Evolutionary conservation across 1,140 invertebrate species (phyloP), one percentile per base, ranked within the genome.

Genomic region (Panagrolaimus sp.): DNA sequence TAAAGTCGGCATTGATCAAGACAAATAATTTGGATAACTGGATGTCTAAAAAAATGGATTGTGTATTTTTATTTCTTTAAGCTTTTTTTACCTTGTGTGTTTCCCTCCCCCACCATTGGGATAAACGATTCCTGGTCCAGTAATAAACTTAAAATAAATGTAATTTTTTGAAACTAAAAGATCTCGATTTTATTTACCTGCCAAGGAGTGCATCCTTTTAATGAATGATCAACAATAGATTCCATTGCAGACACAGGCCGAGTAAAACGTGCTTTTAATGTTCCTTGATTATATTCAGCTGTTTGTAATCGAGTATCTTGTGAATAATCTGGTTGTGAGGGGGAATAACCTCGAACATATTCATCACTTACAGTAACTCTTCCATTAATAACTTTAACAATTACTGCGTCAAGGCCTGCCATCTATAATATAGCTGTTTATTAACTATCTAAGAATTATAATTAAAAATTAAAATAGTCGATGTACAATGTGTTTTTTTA

Each of bases 341-440:
- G 51, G 9, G 14, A 2, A 27, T 25, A 57, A 9, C 51, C 51
- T 57, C 27, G 51, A 11, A 57, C 51, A 16, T 57, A 57, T 20
- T 57, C 51, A 57, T 57, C 51, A 11, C 20, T 25, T n/a, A 57
- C 20, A 20, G 20, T 27, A 25, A 57, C 51, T 16, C 27, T 20
- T 20, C 51, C 51, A 57, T 57, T 57, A 27, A 57, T 57, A 57
- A 27, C 27, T 57, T 57, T 57, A n/a, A 57, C 51, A n/a, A 57
- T 20, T 11, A 57, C 51, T 25, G 51, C 51, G 20, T 57, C 51
- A 20, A 57, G 51, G 8, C 51, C 51, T 11, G 20, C 11, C 20
- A 14, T 16, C 51, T 57, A 27, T n/a, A 57, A 57, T 11, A n/a
- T 4, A n/a, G n/a, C n/a, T n/a, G n/a, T n/a, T n/a, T n/a, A n/a